Conservation (phyloP, 2,797 vertebrate genomes). For the Threskiornis aethiopicus region DNA sequence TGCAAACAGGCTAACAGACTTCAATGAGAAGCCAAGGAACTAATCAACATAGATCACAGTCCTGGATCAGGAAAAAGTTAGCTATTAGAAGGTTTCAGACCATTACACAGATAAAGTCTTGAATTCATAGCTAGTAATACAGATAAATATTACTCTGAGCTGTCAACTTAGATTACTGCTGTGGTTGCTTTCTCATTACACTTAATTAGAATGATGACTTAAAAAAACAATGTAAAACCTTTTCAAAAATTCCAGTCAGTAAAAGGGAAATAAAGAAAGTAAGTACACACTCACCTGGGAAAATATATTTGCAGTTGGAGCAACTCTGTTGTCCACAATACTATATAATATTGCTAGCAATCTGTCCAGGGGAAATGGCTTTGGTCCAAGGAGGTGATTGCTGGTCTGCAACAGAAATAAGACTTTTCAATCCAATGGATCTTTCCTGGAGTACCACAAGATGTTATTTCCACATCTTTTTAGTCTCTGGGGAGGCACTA, state of each 20-base stretch:
- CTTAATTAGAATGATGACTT: neutral
- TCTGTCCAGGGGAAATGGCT: conserved; percentile 93
- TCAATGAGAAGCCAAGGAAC: neutral
- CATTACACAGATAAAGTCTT: neutral
- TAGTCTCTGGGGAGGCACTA: neutral
- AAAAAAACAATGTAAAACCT: neutral
- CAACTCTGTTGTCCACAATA: conserved; percentile 93
- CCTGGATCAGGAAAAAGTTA: neutral
- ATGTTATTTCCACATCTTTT: neutral
- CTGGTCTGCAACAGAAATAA: conserved; percentile 83
- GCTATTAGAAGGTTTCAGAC: neutral
- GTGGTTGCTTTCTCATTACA: neutral
- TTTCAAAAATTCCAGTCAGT: neutral
- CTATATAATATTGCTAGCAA: conserved; percentile 95
- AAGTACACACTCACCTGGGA: conserved; percentile 85
- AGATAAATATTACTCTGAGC: neutral
- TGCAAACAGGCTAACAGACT: neutral
- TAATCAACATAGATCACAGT: neutral
- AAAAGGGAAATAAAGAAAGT: neutral
- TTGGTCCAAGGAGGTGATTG: conserved; percentile 95
- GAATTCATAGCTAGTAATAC: neutral
- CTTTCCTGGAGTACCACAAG: neutral
- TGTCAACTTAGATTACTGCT: neutral
- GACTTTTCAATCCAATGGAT: neutral
- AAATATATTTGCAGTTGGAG: conserved; percentile 94